Evolutionary conservation across 2,797 vertebrate genomes (phyloP).

Genomic region (Crypturellus tataupa): DNA sequence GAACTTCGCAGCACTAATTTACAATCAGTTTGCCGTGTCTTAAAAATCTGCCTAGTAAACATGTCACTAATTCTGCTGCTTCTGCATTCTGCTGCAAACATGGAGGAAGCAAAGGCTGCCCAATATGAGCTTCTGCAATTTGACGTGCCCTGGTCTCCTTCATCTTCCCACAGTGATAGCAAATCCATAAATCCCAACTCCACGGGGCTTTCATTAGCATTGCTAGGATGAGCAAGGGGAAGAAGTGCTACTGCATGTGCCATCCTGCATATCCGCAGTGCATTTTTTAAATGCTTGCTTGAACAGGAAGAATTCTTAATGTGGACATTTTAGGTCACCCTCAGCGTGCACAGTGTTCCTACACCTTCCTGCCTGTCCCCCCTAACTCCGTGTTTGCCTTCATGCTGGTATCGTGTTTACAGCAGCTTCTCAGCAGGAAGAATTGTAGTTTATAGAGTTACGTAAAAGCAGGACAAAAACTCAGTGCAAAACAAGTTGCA

Average conservation of each 20-base stretch:
- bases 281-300: conserved; percentile 69
- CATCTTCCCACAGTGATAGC: neutral
- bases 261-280: conserved; percentile 45
- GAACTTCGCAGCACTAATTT: neutral
- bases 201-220: conserved; percentile 16
- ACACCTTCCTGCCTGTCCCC: neutral
- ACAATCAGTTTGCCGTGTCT: neutral
- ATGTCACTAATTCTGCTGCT: neutral
- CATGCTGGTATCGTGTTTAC: neutral
- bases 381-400: neutral
- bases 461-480: conserved; percentile 32
- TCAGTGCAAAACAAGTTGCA: neutral
- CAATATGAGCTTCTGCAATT: neutral
- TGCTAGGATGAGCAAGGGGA: conserved; percentile 1
- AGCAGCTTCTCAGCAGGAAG: conserved; percentile 26
- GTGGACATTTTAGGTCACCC: neutral
- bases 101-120: neutral
- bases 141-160: neutral
- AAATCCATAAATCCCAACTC: conserved; percentile 44
- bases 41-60: neutral
- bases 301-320: conserved; percentile 22
- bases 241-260: neutral
- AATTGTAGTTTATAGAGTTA: conserved; percentile 15
- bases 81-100: neutral
- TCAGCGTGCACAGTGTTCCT: neutral